A percentile compares a stretch with the other conserved stretches of the same genome.
Conservation (phyloP, 2,113 vertebrate genomes). For the Regulus satrapa region DNA sequence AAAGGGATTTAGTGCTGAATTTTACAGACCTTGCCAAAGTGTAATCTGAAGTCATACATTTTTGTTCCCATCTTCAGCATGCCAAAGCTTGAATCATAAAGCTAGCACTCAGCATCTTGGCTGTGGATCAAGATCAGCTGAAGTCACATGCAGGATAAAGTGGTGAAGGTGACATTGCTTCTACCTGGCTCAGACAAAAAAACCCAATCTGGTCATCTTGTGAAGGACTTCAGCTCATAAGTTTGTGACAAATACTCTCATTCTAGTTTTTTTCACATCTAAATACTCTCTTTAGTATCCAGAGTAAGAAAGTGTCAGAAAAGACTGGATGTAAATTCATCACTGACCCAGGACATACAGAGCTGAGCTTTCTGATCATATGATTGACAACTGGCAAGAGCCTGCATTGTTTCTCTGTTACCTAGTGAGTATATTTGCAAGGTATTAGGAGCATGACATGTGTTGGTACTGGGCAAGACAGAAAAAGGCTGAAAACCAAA, state of each 20-base stretch:
- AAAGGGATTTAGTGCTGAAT: not conserved
- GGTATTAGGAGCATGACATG: not conserved
- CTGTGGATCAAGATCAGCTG: conserved; percentile 14
- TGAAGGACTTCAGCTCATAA: not conserved
- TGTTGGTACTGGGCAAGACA: not conserved
- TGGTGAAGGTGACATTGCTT: conserved; percentile 56
- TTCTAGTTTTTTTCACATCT: not conserved
- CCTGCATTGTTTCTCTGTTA: conserved; percentile 61
- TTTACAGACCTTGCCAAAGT: conserved; percentile 21
- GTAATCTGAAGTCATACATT: conserved; percentile 58
- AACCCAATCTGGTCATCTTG: not conserved
- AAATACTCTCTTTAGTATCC: not conserved
- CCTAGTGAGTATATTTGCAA: conserved; percentile 54
- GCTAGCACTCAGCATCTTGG: conserved; percentile 5
- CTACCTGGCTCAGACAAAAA: conserved; percentile 3
- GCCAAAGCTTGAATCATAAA: conserved; percentile 41
- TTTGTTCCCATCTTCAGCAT: conserved; percentile 28
- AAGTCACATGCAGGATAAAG: not conserved
- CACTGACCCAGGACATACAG: not conserved
- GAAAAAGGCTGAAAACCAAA: not conserved
- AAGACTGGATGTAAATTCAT: not conserved
- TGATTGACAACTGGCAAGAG: conserved; percentile 42
- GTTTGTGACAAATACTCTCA: not conserved
- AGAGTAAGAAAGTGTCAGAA: not conserved
- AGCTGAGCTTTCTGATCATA: conserved; percentile 3